Evolutionary conservation across 2,113 vertebrate genomes (phyloP), one percentile per base, ranked within the genome.

Genomic region (Microtus richardsoni): DNA sequence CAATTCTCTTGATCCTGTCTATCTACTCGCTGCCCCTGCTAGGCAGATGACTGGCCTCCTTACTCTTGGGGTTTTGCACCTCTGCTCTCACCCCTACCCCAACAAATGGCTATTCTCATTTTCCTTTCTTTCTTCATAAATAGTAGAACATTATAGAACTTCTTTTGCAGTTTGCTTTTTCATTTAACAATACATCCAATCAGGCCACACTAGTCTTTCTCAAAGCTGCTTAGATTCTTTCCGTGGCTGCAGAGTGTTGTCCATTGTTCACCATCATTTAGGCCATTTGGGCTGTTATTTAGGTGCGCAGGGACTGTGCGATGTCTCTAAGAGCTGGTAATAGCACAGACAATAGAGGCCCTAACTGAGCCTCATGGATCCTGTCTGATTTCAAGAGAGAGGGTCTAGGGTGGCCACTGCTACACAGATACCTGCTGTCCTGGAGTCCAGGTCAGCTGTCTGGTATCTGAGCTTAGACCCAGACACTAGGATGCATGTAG

Each of bases 111-210:
- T 75, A 28, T 28, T 80, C 86, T 91, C 39, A 73, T 64, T 88
- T 88, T 11, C 17, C 22, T 21, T 54, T 70, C 64, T 75, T 80
- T 91, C 89, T 89, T 89, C 30, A 58, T 89, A 66, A 78, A 62
- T 86, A 33, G 66, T 39, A 19, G 78, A 73, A 73, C 21, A 33
- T 41, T 90, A 16, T 11, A 60, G 70, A 19, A 49, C 16, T 24
- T 88, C 16, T 73, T 91, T 44, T 83, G n/a, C 88, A 44, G 75
- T 84, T 79, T 66, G 66, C 71, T 33, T 85, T n/a, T 83, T n/a
- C 5, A 5, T 41, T 89, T 78, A 47, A 60, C 88, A 60, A n/a
- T 54, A 13, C 13, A 17, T n/a, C 85, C 14, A 5, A 3, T 86
- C 82, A 33, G 86, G 52, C 62, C 47, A 4, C n/a, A 1, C 14